phyloP scores from a whole-genome alignment of 2,888 invertebrate species.

The Troides aeacus region DNA sequence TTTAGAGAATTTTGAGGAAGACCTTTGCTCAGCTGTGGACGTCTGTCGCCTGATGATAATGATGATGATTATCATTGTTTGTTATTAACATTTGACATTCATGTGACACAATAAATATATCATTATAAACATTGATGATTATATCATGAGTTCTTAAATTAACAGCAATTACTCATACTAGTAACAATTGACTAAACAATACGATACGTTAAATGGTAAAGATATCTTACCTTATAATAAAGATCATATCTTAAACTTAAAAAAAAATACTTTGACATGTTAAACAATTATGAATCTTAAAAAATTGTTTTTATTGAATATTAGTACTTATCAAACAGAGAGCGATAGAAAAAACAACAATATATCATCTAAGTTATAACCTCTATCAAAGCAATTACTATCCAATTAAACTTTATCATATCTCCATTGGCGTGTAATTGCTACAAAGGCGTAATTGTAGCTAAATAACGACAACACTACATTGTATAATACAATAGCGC shows the following conservation, averaged over 20 bases:
- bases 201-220: too few species aligned
- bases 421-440: conserved; percentile 24
- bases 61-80: background rate
- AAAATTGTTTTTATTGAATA: background rate
- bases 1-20: too few species aligned
- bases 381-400: conserved; percentile 9
- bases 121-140: too few species aligned
- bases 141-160: too few species aligned
- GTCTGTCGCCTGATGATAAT: too few species aligned
- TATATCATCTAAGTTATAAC: conserved; percentile 7
- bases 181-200: too few species aligned
- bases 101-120: too few species aligned
- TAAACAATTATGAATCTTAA: background rate
- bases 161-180: too few species aligned
- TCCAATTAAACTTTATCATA: conserved; percentile 27
- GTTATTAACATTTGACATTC: too few species aligned
- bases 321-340: background rate
- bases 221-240: too few species aligned
- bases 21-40: too few species aligned
- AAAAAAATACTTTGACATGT: background rate
- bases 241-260: too few species aligned
- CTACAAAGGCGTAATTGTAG: conserved; percentile 23
- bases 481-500: conserved; percentile 34
- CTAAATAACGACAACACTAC: conserved; percentile 30
- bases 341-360: conserved; percentile 1